Conservation (phyloP, 2,797 vertebrate species). For the Molossus alvarezi region DNA sequence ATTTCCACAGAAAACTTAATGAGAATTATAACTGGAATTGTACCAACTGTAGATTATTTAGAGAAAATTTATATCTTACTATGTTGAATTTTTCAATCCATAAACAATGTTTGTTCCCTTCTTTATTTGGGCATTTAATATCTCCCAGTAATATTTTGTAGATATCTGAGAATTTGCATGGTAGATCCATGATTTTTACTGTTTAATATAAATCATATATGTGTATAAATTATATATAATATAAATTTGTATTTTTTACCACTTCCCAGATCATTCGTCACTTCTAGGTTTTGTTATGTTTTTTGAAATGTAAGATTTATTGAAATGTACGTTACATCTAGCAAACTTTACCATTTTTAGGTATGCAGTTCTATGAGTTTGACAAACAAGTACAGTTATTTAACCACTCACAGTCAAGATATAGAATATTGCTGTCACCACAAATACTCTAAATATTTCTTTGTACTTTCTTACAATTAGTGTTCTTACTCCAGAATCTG, state of each 20-base stretch:
- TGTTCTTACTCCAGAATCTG: background rate
- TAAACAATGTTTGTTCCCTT: background rate
- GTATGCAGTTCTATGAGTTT: background rate
- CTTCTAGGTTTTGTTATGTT: background rate
- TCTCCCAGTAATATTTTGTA: background rate
- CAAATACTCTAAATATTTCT: conserved; percentile 1
- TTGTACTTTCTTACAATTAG: background rate
- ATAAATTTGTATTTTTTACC: background rate
- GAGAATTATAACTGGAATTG: conserved; percentile 16
- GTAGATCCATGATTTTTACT: background rate
- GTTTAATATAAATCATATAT: background rate
- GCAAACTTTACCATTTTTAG: background rate
- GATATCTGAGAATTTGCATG: background rate
- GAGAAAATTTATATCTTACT: conserved; percentile 40
- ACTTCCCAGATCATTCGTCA: background rate
- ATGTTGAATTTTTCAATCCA: background rate
- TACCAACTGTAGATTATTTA: background rate
- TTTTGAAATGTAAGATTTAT: conserved; percentile 5
- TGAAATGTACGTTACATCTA: background rate
- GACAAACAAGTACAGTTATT: background rate
- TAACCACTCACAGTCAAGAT: background rate
- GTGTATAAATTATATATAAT: background rate
- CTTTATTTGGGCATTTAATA: conserved; percentile 42
- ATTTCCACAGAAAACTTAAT: background rate
- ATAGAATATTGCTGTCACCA: background rate